phyloP scores from a whole-genome alignment of 2,888 invertebrate genomes.

The Zonitis immaculata region DNA sequence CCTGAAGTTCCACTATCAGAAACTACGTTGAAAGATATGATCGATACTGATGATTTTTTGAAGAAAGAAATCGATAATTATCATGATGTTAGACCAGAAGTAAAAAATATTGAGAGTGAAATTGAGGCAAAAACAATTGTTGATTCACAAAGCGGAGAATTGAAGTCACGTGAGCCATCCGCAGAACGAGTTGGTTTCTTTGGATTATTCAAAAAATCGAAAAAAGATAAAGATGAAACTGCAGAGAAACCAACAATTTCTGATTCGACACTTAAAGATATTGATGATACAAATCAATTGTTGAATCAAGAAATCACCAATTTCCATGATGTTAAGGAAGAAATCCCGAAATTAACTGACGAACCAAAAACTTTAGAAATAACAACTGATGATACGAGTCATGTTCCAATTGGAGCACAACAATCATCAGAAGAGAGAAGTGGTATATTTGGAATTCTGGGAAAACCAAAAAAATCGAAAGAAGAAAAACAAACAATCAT shows the following conservation, averaged over 20 bases:
- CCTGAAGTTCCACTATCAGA: background rate
- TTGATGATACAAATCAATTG: slow-evolving; percentile 8
- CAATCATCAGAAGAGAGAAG: no score
- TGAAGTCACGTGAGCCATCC: background rate
- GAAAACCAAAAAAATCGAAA: no score
- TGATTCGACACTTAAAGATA: slow-evolving; percentile 20
- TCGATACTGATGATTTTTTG: slow-evolving; percentile 13
- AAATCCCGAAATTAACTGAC: slow-evolving; percentile 9
- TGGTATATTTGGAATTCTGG: no score
- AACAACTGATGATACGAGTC: no score
- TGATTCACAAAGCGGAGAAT: background rate
- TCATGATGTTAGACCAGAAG: slow-evolving; percentile 4
- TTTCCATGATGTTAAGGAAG: slow-evolving; percentile 10
- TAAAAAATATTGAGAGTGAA: background rate
- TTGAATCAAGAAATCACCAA: slow-evolving; percentile 10
- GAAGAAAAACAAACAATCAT: no score
- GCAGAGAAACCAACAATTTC: slow-evolving; percentile 3
- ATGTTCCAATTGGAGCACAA: no score
- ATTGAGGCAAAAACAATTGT: background rate
- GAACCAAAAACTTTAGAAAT: background rate
- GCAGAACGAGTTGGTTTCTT: slow-evolving; percentile 17
- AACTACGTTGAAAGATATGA: slow-evolving; percentile 9
- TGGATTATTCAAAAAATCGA: slow-evolving; percentile 22
- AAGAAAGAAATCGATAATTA: slow-evolving; percentile 13
- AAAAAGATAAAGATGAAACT: slow-evolving; percentile 14